Percentiles rank a stretch among this genome's conserved stretches.
phyloP scores from a whole-genome alignment of 1,140 invertebrate genomes.

The Drosophila navojoa region DNA sequence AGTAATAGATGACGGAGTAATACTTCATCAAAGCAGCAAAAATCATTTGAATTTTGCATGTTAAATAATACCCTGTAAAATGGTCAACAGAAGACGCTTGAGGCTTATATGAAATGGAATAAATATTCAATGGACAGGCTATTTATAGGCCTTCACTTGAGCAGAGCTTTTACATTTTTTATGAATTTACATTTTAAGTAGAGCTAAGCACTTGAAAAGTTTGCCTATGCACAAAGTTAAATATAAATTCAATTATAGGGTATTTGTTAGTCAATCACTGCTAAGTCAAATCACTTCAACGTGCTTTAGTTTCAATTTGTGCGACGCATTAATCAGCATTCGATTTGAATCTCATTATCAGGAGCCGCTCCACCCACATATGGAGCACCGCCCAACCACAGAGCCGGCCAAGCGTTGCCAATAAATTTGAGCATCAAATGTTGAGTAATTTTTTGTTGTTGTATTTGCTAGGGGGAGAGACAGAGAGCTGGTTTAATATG shows the following conservation, averaged over 20 bases:
- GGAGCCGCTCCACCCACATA: background rate
- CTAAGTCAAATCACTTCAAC: conserved; percentile 21
- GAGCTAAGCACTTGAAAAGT: too few relatives aligned
- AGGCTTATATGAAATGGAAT: too few relatives aligned
- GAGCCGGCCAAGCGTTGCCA: conserved; percentile 37
- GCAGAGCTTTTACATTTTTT: too few relatives aligned
- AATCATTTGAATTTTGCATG: background rate
- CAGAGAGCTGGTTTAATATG: conserved; percentile 53
- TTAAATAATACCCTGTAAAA: background rate
- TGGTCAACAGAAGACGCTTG: background rate
- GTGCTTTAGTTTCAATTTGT: conserved; percentile 72
- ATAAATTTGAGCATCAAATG: conserved; percentile 76
- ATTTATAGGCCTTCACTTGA: too few relatives aligned
- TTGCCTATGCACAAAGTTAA: too few relatives aligned
- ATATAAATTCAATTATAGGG: background rate
- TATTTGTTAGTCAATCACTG: conserved; percentile 30
- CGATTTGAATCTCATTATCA: conserved; percentile 77
- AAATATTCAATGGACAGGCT: too few relatives aligned
- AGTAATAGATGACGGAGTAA: conserved; percentile 2
- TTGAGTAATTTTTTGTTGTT: conserved; percentile 59
- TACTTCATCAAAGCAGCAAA: conserved; percentile 7
- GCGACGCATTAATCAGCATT: conserved; percentile 72
- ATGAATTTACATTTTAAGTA: too few relatives aligned
- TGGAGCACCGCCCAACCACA: conserved; percentile 10
- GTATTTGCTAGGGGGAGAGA: conserved; percentile 4